Percentiles rank a stretch among this genome's conserved stretches.
phyloP scores from a whole-genome alignment of 2,888 invertebrate genomes.

The Bunonema sp. region DNA sequence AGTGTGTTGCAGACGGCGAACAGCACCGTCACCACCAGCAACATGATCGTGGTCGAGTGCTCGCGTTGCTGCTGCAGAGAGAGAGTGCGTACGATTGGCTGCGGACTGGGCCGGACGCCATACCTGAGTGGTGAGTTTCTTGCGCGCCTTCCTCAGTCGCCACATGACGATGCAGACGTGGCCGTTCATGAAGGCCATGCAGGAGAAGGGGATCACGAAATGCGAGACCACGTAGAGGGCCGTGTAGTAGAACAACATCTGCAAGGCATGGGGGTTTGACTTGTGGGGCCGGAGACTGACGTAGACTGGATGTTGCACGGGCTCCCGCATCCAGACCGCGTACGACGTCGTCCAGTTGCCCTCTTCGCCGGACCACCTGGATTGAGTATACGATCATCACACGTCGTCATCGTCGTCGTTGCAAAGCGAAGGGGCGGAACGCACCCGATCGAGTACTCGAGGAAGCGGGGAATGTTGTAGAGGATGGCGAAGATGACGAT shows the following conservation, averaged over 20 bases:
- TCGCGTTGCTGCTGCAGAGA: constrained; percentile 31
- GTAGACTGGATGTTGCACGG: too few species aligned
- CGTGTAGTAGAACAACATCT: constrained; percentile 39
- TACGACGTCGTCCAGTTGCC: too few species aligned
- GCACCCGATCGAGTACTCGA: constrained; percentile 30
- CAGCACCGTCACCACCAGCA: constrained; percentile 33
- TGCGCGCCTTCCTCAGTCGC: constrained; percentile 19
- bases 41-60: constrained; percentile 37
- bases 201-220: constrained; percentile 34
- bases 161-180: constrained; percentile 21
- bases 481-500: constrained; percentile 23
- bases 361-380: too few species aligned
- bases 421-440: too few species aligned
- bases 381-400: too few species aligned
- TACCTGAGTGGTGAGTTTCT: constrained; percentile 31
- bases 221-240: constrained; percentile 34
- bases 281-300: too few species aligned
- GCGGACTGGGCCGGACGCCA: neutral
- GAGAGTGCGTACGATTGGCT: too few species aligned
- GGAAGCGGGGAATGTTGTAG: constrained; percentile 37
- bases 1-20: constrained; percentile 37
- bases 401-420: too few species aligned
- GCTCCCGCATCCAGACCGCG: too few species aligned
- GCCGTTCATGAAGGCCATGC: constrained; percentile 31
- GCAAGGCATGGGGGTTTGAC: too few species aligned